Conservation (phyloP, 2,113 vertebrate species). For the Eidolon helvum region DNA sequence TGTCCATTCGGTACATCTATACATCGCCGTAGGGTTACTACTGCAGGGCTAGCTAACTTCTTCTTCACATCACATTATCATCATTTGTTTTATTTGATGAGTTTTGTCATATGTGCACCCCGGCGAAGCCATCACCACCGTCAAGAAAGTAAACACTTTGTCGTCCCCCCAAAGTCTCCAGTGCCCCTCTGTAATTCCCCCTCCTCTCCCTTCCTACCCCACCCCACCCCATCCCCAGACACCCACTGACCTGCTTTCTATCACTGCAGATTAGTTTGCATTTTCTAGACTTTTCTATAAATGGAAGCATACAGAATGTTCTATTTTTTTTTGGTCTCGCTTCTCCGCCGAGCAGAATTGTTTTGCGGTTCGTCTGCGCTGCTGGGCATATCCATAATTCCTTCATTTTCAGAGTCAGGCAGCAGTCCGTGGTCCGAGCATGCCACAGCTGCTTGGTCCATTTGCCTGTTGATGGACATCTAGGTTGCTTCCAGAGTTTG, state of each 20-base stretch:
- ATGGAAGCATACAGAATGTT: background rate
- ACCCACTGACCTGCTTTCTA: background rate
- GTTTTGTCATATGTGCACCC: background rate
- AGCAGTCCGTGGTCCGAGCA: accelerated
- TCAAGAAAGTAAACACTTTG: background rate
- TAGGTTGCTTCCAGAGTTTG: background rate
- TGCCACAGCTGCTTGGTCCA: no score
- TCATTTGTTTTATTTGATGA: background rate
- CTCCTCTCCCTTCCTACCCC: background rate
- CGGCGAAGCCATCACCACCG: background rate
- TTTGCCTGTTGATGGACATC: background rate
- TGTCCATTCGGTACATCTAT: background rate
- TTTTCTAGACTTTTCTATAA: background rate
- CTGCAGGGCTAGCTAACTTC: background rate
- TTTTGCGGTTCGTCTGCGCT: background rate
- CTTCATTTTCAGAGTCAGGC: background rate
- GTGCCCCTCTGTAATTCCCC: background rate
- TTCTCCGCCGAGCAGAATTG: background rate
- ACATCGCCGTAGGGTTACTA: background rate
- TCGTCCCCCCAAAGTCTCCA: background rate
- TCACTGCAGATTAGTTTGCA: background rate
- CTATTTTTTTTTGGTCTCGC: background rate
- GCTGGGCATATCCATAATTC: background rate
- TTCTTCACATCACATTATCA: background rate
- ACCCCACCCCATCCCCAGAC: background rate